phyloP scores from a whole-genome alignment of 2,888 invertebrate genomes.

The Phania funesta region DNA sequence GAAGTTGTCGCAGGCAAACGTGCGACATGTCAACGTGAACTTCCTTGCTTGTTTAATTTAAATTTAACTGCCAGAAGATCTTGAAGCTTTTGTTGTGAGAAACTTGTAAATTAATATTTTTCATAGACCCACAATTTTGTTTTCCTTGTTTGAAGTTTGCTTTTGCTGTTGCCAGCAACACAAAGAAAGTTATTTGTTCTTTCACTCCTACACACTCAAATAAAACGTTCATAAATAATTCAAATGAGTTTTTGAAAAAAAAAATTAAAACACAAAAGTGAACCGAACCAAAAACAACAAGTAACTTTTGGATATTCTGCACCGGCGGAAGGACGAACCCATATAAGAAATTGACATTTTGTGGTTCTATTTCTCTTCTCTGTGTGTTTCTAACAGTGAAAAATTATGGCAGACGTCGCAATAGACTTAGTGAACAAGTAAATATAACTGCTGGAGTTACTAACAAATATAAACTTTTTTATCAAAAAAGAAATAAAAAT shows the following conservation, averaged over 20 bases:
- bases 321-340: background rate
- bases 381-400: background rate
- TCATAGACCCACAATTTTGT: background rate
- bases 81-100: conserved; percentile 39
- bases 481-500: too few species aligned
- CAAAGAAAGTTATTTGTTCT: background rate
- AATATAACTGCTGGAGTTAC: background rate
- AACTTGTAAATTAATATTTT: background rate
- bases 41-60: conserved; percentile 34
- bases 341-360: background rate
- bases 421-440: background rate
- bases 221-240: conserved; percentile 61
- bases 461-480: too few species aligned
- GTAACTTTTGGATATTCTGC: conserved; percentile 23
- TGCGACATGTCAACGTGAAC: conserved; percentile 53
- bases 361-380: background rate
- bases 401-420: background rate
- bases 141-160: background rate
- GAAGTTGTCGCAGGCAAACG: conserved; percentile 52
- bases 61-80: conserved; percentile 43
- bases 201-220: background rate
- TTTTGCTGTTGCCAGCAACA: conserved; percentile 5
- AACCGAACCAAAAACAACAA: conserved; percentile 40
- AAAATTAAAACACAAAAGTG: conserved; percentile 41
- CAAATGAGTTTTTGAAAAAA: conserved; percentile 53